A percentile compares a stretch with the other conserved stretches of the same genome.
Evolutionary conservation across 2,113 vertebrate genomes (phyloP).

Genomic region (Limanda limanda): DNA sequence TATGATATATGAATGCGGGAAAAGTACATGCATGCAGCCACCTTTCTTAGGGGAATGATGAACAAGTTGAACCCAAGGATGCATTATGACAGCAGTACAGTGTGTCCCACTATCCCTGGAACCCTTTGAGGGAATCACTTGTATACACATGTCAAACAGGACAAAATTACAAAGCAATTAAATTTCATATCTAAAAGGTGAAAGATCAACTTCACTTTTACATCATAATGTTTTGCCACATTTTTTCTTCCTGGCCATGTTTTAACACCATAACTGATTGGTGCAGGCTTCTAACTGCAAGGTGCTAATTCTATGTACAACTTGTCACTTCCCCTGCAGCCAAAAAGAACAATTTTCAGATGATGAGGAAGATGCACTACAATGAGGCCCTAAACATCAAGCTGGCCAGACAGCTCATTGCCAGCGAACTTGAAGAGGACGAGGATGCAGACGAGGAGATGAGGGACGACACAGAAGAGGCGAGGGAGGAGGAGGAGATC

Average conservation of each 20-base stretch:
- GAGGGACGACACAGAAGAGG: conserved; percentile 86
- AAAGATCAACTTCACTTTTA: background rate
- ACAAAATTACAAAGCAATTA: no score
- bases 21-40: background rate
- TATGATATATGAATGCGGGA: no score
- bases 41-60: background rate
- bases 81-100: no score
- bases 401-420: conserved; percentile 94
- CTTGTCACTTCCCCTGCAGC: conserved; percentile 62
- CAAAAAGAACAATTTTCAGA: conserved; percentile 95
- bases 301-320: background rate
- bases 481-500: conserved; percentile 84
- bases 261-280: no score
- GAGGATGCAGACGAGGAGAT: conserved; percentile 89
- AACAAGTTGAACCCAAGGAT: background rate
- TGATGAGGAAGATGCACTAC: conserved; percentile 98
- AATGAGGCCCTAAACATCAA: conserved; percentile 98
- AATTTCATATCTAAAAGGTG: no score
- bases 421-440: conserved; percentile 89
- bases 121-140: no score
- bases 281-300: no score
- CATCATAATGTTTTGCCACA: background rate
- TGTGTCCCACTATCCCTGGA: no score
- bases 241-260: no score
- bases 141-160: no score